Evolutionary conservation across 2,797 vertebrate species (phyloP).

Genomic region (Pelodytes ibericus): DNA sequence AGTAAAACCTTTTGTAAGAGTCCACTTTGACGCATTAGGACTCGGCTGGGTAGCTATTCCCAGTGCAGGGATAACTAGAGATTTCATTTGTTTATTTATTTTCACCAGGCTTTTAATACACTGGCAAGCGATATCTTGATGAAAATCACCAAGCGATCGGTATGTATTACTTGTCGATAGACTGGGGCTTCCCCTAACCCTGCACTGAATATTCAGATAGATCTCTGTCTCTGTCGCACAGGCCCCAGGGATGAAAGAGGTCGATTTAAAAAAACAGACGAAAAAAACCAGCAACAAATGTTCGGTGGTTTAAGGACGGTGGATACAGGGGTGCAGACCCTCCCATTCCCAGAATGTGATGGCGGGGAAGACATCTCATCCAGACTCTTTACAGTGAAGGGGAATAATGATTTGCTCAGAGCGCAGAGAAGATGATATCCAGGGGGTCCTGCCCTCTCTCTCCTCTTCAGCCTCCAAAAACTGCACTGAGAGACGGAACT

Average conservation of each 20-base stretch:
- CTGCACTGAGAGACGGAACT: background rate
- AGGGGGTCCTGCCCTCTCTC: background rate
- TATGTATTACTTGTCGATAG: slow-evolving; percentile 59
- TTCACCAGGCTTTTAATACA: slow-evolving; percentile 80
- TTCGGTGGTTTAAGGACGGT: slow-evolving; percentile 54
- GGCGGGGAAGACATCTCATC: background rate
- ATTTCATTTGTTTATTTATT: background rate
- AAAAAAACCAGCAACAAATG: slow-evolving; percentile 64
- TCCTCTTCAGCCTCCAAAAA: background rate
- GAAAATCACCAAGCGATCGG: slow-evolving; percentile 77
- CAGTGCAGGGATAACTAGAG: no score
- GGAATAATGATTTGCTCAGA: background rate
- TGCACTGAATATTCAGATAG: no score
- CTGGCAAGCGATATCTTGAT: slow-evolving; percentile 88
- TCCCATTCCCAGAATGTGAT: background rate
- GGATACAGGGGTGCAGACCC: background rate
- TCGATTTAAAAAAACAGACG: slow-evolving; percentile 58
- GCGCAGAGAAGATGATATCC: background rate
- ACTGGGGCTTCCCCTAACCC: background rate
- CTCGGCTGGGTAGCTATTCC: no score
- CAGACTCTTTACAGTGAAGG: background rate
- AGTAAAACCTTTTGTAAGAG: no score
- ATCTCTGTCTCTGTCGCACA: slow-evolving; percentile 25
- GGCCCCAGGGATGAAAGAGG: slow-evolving; percentile 58
- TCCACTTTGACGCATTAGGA: no score